Evolutionary conservation across 2,113 vertebrate genomes (phyloP).

Genomic region (Leptocoma aspasia): DNA sequence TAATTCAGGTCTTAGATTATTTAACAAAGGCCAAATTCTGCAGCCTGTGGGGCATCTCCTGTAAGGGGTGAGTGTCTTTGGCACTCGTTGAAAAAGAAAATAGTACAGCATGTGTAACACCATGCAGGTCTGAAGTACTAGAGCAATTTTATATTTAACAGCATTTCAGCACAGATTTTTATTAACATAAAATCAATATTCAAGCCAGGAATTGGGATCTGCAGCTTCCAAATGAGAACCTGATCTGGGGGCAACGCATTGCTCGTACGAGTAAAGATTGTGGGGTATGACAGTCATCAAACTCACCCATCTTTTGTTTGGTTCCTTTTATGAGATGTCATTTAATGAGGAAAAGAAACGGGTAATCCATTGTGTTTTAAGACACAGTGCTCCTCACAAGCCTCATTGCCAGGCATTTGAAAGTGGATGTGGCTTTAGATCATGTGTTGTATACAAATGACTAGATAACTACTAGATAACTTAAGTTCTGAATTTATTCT

Average conservation of each 20-base stretch:
- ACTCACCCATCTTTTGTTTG: background rate
- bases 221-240: background rate
- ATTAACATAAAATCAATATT: constrained; percentile 20
- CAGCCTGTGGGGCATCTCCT: background rate
- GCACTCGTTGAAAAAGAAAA: background rate
- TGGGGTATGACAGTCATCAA: background rate
- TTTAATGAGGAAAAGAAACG: background rate
- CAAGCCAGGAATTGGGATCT: background rate
- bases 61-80: background rate
- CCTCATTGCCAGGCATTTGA: background rate
- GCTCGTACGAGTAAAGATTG: background rate
- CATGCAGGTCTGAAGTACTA: background rate
- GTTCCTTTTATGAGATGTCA: background rate
- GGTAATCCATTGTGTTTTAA: background rate
- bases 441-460: background rate
- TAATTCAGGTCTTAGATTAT: background rate
- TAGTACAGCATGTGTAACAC: background rate
- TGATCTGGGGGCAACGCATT: background rate
- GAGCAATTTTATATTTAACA: background rate
- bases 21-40: background rate
- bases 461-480: background rate
- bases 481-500: background rate
- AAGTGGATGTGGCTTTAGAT: background rate
- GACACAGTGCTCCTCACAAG: background rate
- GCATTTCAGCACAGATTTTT: background rate